Evolutionary conservation across 2,888 invertebrate species (phyloP).

Genomic region (Torymus aiolomorphi): DNA sequence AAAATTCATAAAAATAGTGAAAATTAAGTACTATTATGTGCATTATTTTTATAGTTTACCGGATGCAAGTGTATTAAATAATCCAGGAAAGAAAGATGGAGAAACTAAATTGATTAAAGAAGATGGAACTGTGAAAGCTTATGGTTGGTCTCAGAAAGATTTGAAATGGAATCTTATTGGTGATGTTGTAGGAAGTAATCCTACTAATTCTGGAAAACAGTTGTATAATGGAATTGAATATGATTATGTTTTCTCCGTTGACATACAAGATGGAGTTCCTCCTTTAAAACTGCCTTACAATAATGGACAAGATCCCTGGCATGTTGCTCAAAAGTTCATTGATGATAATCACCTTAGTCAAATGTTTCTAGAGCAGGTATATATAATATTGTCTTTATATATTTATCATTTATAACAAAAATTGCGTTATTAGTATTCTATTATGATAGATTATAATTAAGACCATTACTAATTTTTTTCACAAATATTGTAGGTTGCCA

Average conservation of each 20-base stretch:
- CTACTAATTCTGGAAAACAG: constrained; percentile 84
- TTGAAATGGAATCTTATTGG: constrained; percentile 90
- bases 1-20: too few species aligned
- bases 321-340: constrained; percentile 92
- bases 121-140: constrained; percentile 85
- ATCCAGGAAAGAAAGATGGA: constrained; percentile 88
- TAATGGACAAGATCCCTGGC: constrained; percentile 92
- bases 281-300: constrained; percentile 95
- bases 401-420: background rate
- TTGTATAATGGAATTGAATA: constrained; percentile 92
- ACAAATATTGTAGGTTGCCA: constrained; percentile 82
- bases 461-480: background rate
- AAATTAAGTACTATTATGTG: too few species aligned
- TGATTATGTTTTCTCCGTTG: constrained; percentile 97
- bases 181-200: constrained; percentile 89
- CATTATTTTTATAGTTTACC: constrained; percentile 80
- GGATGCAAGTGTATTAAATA: constrained; percentile 85
- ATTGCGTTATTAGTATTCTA: background rate
- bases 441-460: too few species aligned
- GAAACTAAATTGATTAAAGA: constrained; percentile 90
- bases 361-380: constrained; percentile 87
- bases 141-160: constrained; percentile 83
- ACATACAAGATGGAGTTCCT: constrained; percentile 92
- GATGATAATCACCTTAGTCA: constrained; percentile 90
- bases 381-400: constrained; percentile 15